Base-by-base conservation (phyloP, 2,888 invertebrate species). In the Drosophila fungiperda region DNA sequence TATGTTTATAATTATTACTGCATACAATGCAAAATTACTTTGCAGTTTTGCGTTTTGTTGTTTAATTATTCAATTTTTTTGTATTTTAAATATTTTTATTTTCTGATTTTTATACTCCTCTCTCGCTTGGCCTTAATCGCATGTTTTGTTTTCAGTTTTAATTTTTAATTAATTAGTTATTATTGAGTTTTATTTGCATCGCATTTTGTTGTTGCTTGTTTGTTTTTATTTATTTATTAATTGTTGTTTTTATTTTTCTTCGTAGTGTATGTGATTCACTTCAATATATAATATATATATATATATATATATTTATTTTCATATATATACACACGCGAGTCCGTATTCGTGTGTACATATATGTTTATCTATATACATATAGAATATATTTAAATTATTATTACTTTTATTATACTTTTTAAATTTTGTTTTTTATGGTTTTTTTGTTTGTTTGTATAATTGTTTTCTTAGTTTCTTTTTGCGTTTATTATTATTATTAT, bases 1-100 rank as follows among this genome's bases (percentile, higher is more conserved):
- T 85, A 85, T 86, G 68, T 80, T 76, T 88, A 88, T 88, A 78
- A 80, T 85, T 85, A 88, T 85, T 85, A 88, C 87, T 76, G 82
- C 85, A 80, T 87, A 80, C 82, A 81, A 83, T 92, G 91, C 92
- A 92, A 92, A 91, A 73, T 90, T 80, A 74, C 83, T 91, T 91
- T 91, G 91, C 91, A 92, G 84, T 84, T 87, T 87, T 84, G 79
- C 83, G 59, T 75, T 71, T 75, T 73, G 55, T 53, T 70, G 40
- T 52, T 73, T 66, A 57, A 52, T 54, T 50, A 61, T 71, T 53
- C 36, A 62, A 49, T 45, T 17, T 48, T 33, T 32, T 40, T 62
- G 61, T 66, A 59, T 48, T 60, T 62, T 54, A 36, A 35, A 38
- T 61, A 55, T 68, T 61, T n/a, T 32, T 36, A 23, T 58, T 55